Evolutionary conservation across 2,797 vertebrate genomes (phyloP).

Genomic region (Etheostoma nigrum): DNA sequence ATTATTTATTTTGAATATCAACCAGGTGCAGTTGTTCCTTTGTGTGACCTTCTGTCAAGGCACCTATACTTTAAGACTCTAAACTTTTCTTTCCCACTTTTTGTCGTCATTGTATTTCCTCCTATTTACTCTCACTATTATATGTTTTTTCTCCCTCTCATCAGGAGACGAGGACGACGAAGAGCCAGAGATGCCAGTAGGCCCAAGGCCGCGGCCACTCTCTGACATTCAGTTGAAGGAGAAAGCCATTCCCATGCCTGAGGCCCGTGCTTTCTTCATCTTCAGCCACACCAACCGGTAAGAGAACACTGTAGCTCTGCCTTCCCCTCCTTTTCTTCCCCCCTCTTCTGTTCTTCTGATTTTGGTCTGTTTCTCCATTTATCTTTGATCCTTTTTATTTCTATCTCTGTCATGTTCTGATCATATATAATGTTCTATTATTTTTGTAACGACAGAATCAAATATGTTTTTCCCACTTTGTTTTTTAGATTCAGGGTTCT

Average conservation of each 20-base stretch:
- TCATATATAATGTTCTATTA: neutral
- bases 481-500: slow-evolving; percentile 92
- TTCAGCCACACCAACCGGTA: slow-evolving; percentile 97
- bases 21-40: neutral
- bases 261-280: slow-evolving; percentile 97
- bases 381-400: neutral
- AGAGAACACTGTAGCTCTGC: slow-evolving; percentile 1
- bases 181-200: slow-evolving; percentile 98
- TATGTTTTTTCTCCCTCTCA: neutral
- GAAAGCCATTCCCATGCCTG: slow-evolving; percentile 97
- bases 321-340: too few relatives aligned
- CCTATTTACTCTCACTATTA: neutral
- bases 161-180: slow-evolving; percentile 94
- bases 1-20: neutral
- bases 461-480: slow-evolving; percentile 25
- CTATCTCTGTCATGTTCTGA: neutral
- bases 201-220: slow-evolving; percentile 95
- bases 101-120: neutral
- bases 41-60: neutral
- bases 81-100: neutral
- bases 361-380: neutral
- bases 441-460: neutral
- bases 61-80: neutral
- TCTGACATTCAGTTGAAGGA: slow-evolving; percentile 98
- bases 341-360: accelerated